Base-by-base conservation (phyloP, 37 sponge, comb jelly and placozoan species). In the Theonella swinhoei region DNA sequence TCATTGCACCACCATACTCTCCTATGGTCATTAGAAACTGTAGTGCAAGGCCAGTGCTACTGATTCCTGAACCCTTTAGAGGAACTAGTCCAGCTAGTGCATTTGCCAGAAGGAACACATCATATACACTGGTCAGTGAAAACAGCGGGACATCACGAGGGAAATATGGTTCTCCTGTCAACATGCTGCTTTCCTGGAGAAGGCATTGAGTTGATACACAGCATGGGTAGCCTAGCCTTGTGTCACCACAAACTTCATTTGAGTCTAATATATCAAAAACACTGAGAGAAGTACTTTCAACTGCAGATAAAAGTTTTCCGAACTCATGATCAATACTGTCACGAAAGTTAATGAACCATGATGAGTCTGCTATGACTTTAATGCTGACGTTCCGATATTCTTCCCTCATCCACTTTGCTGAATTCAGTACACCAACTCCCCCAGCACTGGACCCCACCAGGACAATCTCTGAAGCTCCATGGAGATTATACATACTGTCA, bases 321-420 rank as follows among this genome's bases (percentile, higher is more conserved):
- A 62, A 78, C 7, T 23, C 33, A 19, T 5, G 22, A 22, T 25
- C 17, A 26, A 66, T 38, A 24, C 42, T 70, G 26, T 78, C 87
- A 8, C 85, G 89, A 35, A 94, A 96, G 47, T 96, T 89, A 41
- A 96, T 86, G 32, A 96, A 96, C 97, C 97, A 96, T 26, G 92
- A 58, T 0, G 97, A 96, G 64, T 96, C 97, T 1, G 70, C 43
- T 26, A 95, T 67, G n/a, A 88, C 82, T 0, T 31, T 42, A 24
- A 77, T 41, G 23, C 20, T 79, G 30, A 47, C 47, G 36, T 70
- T 43, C 0, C 62, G 38, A 14, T 26, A 62, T 0, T 64, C 24
- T 8, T 70, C 36, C 2, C 39, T 32, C 31, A 86, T 8, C 88
- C 92, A 91, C 41, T 85, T 66, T 8, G 92, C 92, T 14, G 78